Evolutionary conservation across 2,888 invertebrate genomes (phyloP), one percentile per base, ranked within the genome.

Genomic region (Eilema caniola): DNA sequence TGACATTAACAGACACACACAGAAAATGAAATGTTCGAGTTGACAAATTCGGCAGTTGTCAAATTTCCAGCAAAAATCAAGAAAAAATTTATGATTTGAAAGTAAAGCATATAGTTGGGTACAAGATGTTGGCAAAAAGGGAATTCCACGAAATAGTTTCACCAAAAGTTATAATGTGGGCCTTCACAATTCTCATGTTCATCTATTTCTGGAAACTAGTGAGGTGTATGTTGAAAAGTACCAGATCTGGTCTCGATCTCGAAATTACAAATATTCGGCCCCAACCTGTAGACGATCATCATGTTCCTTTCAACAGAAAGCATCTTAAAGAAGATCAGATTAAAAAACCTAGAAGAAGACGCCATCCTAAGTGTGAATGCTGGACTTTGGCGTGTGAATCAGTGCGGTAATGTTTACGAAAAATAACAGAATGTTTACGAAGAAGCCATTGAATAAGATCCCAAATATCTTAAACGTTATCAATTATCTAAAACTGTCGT

Each of bases 121-220:
- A 63, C n/a, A 71, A 73, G 75, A 92, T 92, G 92, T 82, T 92
- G 72, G 78, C 86, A 0, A 82, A 86, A 74, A 90, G 88, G 70
- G 81, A 85, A 69, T 56, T 81, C 0, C 85, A 89, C 1, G 89
- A 89, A 1, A 62, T 62, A 0, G 31, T 72, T 2, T 63, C 80
- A 11, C 86, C 87, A 4, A 85, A 82, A 59, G 33, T 89, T 20
- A 66, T 92, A 62, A 85, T 79, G 41, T 90, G 83, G 37, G 86
- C 85, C 1, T 83, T 78, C 0, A 24, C 86, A 14, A 12, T 87
- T 11, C 53, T 92, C 8, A 3, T 90, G 4, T 63, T 90, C 33
- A 28, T 88, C 3, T 90, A 79, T 62, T 59, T 87, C 0, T 76
- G 90, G 64, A 89, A 83, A 60, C 82, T 89, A 61, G 3, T 90